Base-by-base conservation (phyloP, 1,140 invertebrate species). In the Bombus affinis region DNA sequence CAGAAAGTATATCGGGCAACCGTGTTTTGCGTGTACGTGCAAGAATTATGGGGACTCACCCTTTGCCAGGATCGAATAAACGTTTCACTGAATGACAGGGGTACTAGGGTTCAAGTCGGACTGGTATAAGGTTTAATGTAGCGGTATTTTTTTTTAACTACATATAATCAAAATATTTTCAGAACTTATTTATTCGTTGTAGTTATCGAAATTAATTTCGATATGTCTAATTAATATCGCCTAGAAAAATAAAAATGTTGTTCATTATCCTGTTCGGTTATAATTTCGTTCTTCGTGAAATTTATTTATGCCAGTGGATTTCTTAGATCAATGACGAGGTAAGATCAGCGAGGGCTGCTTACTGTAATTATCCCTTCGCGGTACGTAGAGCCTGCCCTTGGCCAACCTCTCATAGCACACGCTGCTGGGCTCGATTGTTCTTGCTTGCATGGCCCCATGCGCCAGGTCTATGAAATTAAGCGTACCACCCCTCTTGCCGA, bases 381-480 rank as follows among this genome's bases (percentile, higher is more conserved):
- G 87, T 91, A 89, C 76, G 85, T 86, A 86, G 68, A 77, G 53
- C 74, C 89, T 87, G 89, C 89, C 87, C 89, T 90, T 86, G 89
- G 85, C 87, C 85, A 75, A 85, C 81, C 79, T 88, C 71, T 75
- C 78, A 88, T 83, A 75, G 89, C 85, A 89, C 87, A 90, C 89
- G 90, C 90, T 91, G 82, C 89, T 79, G 90, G 87, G 90, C 90
- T 91, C 87, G 87, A 91, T 91, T 91, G 90, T 91, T 91, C 90
- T 90, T 91, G 90, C 90, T 89, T 86, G 85, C 85, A 89, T 89
- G 89, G 87, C 78, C 87, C 77, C 85, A 84, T 87, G 82, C 86
- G 89, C 87, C 84, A 91, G 87, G 85, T 91, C 90, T 90, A 91
- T 90, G 89, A 91, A 91, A 91, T 91, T 90, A 91, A 90, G 89